Evolutionary conservation across 2,113 vertebrate genomes (phyloP).

Genomic region (Charadrius vociferus): DNA sequence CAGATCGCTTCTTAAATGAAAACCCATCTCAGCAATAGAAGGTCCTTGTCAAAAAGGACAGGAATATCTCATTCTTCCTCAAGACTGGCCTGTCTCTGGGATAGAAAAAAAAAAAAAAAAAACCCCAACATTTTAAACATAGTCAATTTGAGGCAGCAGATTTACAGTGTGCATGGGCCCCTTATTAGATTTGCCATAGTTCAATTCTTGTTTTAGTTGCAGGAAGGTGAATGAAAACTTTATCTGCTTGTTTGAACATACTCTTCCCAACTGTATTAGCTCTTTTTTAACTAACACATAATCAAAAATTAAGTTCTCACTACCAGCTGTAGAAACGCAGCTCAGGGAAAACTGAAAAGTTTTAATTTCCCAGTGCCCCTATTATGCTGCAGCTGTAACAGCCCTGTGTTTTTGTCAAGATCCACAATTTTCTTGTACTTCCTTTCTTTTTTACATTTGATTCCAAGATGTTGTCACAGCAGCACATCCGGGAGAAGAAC

Average conservation of each 20-base stretch:
- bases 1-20: neutral
- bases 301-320: conserved; percentile 34
- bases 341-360: conserved; percentile 47
- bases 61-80: neutral
- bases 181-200: neutral
- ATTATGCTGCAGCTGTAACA: conserved; percentile 63
- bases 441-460: neutral
- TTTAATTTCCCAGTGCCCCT: conserved; percentile 72
- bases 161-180: neutral
- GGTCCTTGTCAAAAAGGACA: neutral
- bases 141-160: neutral
- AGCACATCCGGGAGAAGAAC: neutral
- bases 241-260: neutral
- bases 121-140: neutral
- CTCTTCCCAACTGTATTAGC: neutral
- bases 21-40: neutral
- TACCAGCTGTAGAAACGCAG: conserved; percentile 64
- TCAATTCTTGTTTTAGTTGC: neutral
- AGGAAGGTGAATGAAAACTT: conserved; percentile 28
- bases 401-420: neutral
- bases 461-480: conserved; percentile 6
- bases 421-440: conserved; percentile 5
- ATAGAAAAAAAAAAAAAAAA: neutral
- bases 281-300: conserved; percentile 35
- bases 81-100: neutral